These are phyloP conservation scores for Hyles euphorbiae DNA, from an alignment of 1,140 invertebrate species.

Conservation along the genomic window DNA sequence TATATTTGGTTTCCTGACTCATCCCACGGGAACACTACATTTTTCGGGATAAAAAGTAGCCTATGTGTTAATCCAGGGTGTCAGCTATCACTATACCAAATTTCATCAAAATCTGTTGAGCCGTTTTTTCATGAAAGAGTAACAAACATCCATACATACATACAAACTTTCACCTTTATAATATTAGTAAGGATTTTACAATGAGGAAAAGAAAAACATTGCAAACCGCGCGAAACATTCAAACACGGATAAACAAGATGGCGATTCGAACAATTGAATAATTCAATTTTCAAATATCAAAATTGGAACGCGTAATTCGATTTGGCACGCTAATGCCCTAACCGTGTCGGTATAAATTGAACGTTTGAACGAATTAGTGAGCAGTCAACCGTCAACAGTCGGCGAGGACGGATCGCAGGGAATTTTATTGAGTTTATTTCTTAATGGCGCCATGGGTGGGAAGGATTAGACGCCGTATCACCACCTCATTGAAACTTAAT, in stretches of 20 bases:
- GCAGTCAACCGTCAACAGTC: slow-evolving; percentile 28
- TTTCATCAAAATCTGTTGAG: too few relatives aligned
- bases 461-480: slow-evolving; percentile 14
- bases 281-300: slow-evolving; percentile 46
- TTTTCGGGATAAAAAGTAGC: too few relatives aligned
- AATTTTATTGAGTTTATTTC: slow-evolving; percentile 8
- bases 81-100: too few relatives aligned
- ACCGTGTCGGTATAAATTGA: slow-evolving; percentile 50
- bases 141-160: too few relatives aligned
- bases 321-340: slow-evolving; percentile 42
- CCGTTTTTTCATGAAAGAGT: too few relatives aligned
- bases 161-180: too few relatives aligned
- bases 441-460: slow-evolving; percentile 5
- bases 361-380: slow-evolving; percentile 40
- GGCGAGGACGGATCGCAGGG: slow-evolving; percentile 5
- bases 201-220: not conserved
- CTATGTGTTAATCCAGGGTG: too few relatives aligned
- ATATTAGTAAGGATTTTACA: too few relatives aligned
- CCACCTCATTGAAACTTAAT: slow-evolving; percentile 20
- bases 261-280: slow-evolving; percentile 22
- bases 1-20: too few relatives aligned
- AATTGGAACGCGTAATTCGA: slow-evolving; percentile 41
- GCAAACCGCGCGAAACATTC: not conserved
- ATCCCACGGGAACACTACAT: too few relatives aligned
- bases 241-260: not conserved